Base-by-base conservation (phyloP, 1,140 invertebrate species). In the Asobara japonica region DNA sequence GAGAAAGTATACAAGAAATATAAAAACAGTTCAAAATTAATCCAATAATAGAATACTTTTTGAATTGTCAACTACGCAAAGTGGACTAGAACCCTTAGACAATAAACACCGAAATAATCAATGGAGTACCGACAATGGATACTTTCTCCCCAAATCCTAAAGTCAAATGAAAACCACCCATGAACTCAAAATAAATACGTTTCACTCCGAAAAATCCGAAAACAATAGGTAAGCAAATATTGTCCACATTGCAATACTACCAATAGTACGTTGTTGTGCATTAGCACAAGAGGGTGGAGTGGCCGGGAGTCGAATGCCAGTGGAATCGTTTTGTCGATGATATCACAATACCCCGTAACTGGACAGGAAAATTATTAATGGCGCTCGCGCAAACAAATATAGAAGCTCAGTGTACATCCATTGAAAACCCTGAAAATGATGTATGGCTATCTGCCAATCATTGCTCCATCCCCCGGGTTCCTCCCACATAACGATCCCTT, bases 361-460 rank as follows among this genome's bases (percentile, higher is more conserved):
- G 66, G 69, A 74, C 38, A 64, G 69, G 61, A 62, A 29, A 76
- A 76, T 76, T 74, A 76, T 76, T 76, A 74, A 76, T 76, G 69
- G 45, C 60, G 71, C 51, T 68, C 68, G 64, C 62, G 62, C 30
- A 69, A 65, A 70, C 73, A 66, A 72, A 67, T 70, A 69, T 73
- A 66, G 74, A 71, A 65, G 48, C 56, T 45, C 36, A 71, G 29
- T 62, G 45, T 68, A 45, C 30, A 71, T 65, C 74, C 60, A 78
- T 74, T 77, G 48, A 70, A 74, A 78, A 76, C 62, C 75, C 61
- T 70, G 29, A 74, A 65, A 71, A 76, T 80, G 78, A 80, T 76
- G 74, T 76, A 77, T 78, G 78, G 71, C 66, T 51, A 36, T 64
- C 75, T 73, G 68, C 73, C 73, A 74, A 73, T 78, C 78, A 76